Base-by-base conservation (phyloP, 2,888 invertebrate species). In the Hoplodrina blanda region DNA sequence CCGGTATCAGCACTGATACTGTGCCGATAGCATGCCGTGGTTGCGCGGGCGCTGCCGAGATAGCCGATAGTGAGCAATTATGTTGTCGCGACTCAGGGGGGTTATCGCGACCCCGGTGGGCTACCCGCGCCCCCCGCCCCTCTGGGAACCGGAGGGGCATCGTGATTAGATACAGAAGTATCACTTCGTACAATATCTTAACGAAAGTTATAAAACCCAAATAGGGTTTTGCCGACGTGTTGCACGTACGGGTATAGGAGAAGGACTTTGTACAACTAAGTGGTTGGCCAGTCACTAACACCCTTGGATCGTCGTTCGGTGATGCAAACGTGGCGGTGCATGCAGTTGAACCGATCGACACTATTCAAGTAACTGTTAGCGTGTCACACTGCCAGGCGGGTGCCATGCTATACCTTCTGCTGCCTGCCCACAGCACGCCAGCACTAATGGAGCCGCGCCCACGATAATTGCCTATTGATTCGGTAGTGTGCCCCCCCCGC, bases 381-480 rank as follows among this genome's bases (percentile, higher is more conserved):
- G 1, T 10, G 37, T 37, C 37, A 10, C 37, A 37, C 37, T 1
- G 37, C 1, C 10, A 37, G 37, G 5, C 11, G 46, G 37, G 25
- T 41, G 20, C 11, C 15, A 20, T 7, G 46, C 30, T 67, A 13
- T 7, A 53, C 59, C 76, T 78, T 76, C 77, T 80, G 65, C n/a
- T 5, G 5, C 6, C 10, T 50, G 8, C 37, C 62, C 66, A 30
- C 30, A 10, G 11, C 20, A 25, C n/a, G 49, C 10, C 49, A 11
- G 59, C 65, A 76, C 70, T 80, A 80, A 78, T 80, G 71, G 80
- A 64, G 50, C 73, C 70, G 67, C 67, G 63, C 68, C 75, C 71
- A 73, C 69, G 65, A 71, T 89, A 89, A 91, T 89, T 90, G 88
- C 77, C 86, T 82, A 86, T 87, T 87, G 89, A 86, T 88, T 84